These are phyloP conservation scores for Leptinotarsa texana DNA, from an alignment of 1,140 invertebrate genomes.

Conservation along the genomic window DNA sequence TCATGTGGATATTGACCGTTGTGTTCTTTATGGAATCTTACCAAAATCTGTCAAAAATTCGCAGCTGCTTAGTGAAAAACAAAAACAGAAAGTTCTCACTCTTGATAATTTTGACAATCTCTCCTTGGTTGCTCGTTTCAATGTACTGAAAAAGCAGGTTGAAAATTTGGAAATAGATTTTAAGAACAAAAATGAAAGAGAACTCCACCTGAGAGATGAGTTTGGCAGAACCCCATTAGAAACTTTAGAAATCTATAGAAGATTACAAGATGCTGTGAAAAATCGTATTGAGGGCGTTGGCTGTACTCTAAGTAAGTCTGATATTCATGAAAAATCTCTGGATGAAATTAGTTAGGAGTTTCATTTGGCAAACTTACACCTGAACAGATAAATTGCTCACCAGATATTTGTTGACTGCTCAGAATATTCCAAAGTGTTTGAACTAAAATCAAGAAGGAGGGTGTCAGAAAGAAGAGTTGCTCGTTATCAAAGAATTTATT, in stretches of 20 bases:
- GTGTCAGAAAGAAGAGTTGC: no score
- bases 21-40: slow-evolving; percentile 38
- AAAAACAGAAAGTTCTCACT: slow-evolving; percentile 38
- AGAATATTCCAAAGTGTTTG: no score
- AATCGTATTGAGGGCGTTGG: slow-evolving; percentile 12
- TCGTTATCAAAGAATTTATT: no score
- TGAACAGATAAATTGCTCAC: no score
- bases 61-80: slow-evolving; percentile 32
- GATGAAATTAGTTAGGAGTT: no score
- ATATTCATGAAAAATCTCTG: no score
- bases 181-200: slow-evolving; percentile 16
- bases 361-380: no score
- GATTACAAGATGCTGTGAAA: slow-evolving; percentile 23
- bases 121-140: slow-evolving; percentile 39
- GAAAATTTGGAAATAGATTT: slow-evolving; percentile 38
- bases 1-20: slow-evolving; percentile 39
- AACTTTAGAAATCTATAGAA: slow-evolving; percentile 39
- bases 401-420: no score
- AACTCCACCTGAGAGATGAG: slow-evolving; percentile 35
- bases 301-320: neutral
- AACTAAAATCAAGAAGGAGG: no score
- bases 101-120: slow-evolving; percentile 47
- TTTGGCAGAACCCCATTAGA: slow-evolving; percentile 36
- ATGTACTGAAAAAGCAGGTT: slow-evolving; percentile 33
- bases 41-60: slow-evolving; percentile 25